A percentile compares a stretch with the other conserved stretches of the same genome.
These are phyloP conservation scores for Octomys mimax DNA, from an alignment of 2,797 vertebrate species.

Conservation along the genomic window DNA sequence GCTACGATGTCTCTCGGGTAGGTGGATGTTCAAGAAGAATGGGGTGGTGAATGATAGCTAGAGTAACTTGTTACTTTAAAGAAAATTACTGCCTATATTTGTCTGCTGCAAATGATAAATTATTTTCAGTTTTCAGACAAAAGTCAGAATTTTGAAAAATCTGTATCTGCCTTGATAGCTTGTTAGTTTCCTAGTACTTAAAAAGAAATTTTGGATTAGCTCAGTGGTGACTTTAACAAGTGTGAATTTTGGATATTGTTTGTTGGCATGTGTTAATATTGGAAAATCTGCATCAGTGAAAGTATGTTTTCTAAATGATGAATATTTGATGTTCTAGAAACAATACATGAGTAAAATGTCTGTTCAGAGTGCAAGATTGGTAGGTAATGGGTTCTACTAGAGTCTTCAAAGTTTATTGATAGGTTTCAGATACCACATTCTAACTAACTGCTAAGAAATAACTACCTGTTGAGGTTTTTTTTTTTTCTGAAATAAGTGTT, in stretches of 20 bases:
- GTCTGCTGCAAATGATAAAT: constrained; percentile 54
- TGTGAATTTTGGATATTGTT: neutral
- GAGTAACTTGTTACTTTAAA: constrained; percentile 54
- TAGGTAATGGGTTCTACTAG: neutral
- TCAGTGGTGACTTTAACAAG: neutral
- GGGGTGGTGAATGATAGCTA: too few species aligned
- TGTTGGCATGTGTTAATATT: constrained; percentile 26
- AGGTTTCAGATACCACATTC: neutral
- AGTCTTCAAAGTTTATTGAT: neutral
- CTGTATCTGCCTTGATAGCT: constrained; percentile 1
- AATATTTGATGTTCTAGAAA: neutral
- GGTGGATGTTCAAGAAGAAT: too few species aligned
- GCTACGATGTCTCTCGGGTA: too few species aligned
- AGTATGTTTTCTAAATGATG: constrained; percentile 12
- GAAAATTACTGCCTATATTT: constrained; percentile 40
- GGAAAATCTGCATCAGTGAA: neutral
- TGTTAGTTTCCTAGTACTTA: neutral
- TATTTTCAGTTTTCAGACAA: constrained; percentile 59
- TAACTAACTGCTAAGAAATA: neutral
- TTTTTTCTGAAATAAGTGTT: too few species aligned
- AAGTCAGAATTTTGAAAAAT: constrained; percentile 66
- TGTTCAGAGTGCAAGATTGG: neutral
- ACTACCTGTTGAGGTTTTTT: neutral
- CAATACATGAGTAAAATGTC: neutral
- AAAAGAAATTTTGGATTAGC: constrained; percentile 20